These are phyloP conservation scores for roundworm (Caenorhabditis elegans) DNA, from an alignment of 1,140 invertebrate species.

Conservation along the genomic window DNA sequence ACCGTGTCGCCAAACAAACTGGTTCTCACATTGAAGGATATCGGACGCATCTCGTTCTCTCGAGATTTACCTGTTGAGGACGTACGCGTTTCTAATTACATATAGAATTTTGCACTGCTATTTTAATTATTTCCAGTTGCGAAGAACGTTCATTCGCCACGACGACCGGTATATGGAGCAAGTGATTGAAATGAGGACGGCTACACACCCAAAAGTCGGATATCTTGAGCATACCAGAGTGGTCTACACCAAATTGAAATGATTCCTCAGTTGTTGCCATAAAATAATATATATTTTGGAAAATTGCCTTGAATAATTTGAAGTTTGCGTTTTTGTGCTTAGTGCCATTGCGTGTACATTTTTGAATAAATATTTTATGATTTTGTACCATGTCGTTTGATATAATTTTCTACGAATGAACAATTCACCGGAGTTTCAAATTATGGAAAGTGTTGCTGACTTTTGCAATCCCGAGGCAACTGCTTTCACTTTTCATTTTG, in stretches of 20 bases:
- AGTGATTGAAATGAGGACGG: conserved; percentile 66
- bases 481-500: too few relatives aligned
- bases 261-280: not conserved
- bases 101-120: not conserved
- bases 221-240: conserved; percentile 66
- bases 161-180: conserved; percentile 66
- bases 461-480: too few relatives aligned
- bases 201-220: conserved; percentile 63
- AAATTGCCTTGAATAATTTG: too few relatives aligned
- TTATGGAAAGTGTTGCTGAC: too few relatives aligned
- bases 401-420: too few relatives aligned
- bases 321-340: too few relatives aligned
- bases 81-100: conserved; percentile 50
- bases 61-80: conserved; percentile 66
- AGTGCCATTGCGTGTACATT: not conserved
- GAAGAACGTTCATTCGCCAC: conserved; percentile 66
- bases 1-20: conserved; percentile 58
- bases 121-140: conserved; percentile 50
- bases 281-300: not conserved
- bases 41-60: conserved; percentile 65
- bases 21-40: conserved; percentile 63
- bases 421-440: too few relatives aligned
- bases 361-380: not conserved
- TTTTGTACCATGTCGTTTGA: too few relatives aligned
- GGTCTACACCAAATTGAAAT: conserved; percentile 59